These are phyloP conservation scores for Tetragonisca angustula DNA, from an alignment of 2,888 invertebrate species.

Conservation along the genomic window DNA sequence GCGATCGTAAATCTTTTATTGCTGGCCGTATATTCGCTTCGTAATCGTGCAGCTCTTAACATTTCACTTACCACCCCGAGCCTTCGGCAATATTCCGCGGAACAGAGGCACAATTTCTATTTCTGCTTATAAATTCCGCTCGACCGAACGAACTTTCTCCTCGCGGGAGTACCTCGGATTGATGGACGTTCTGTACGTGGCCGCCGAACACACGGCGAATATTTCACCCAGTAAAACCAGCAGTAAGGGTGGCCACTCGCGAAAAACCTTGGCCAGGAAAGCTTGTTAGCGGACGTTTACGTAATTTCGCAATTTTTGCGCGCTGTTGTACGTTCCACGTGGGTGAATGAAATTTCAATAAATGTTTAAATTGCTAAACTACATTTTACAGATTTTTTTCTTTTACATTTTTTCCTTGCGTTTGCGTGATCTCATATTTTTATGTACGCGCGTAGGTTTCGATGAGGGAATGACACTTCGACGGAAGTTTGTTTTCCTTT, in stretches of 20 bases:
- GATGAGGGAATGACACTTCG: too few relatives aligned
- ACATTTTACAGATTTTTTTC: too few relatives aligned
- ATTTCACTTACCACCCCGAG: slow-evolving; percentile 51
- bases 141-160: slow-evolving; percentile 57
- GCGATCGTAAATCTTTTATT: slow-evolving; percentile 56
- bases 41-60: slow-evolving; percentile 56
- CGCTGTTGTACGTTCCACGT: too few relatives aligned
- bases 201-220: slow-evolving; percentile 28
- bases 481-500: too few relatives aligned
- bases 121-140: slow-evolving; percentile 60
- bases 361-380: too few relatives aligned
- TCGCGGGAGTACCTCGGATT: slow-evolving; percentile 52
- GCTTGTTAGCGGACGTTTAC: neutral
- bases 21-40: slow-evolving; percentile 39
- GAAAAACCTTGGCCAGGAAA: neutral
- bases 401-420: too few relatives aligned
- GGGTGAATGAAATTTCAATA: neutral
- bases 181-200: slow-evolving; percentile 54
- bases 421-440: too few relatives aligned
- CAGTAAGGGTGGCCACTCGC: neutral
- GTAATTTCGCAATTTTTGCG: neutral
- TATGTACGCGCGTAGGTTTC: too few relatives aligned
- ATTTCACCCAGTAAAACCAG: slow-evolving; percentile 32
- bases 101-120: slow-evolving; percentile 54
- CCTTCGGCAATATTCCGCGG: slow-evolving; percentile 37